Conservation (phyloP, 2,113 vertebrate genomes). For the Penelope pileata region DNA sequence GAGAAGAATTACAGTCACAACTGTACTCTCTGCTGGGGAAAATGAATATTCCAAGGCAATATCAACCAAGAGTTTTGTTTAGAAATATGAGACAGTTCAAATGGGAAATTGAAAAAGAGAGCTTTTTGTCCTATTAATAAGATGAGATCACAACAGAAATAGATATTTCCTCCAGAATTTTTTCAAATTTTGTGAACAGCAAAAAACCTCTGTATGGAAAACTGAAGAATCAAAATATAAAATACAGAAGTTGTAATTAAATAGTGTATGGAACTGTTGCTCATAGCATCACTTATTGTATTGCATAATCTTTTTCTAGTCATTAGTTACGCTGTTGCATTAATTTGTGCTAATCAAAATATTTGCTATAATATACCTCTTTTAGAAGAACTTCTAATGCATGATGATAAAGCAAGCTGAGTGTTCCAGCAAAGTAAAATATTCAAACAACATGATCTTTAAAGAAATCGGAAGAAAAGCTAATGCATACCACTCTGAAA, state of each 20-base stretch:
- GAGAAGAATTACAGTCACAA: neutral
- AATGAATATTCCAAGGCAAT: neutral
- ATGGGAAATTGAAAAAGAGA: neutral
- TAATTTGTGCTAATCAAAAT: neutral
- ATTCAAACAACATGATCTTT: neutral
- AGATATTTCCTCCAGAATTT: neutral
- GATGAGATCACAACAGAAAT: neutral
- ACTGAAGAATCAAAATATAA: neutral
- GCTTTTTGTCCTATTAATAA: neutral
- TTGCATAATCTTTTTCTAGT: neutral
- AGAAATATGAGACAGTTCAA: neutral
- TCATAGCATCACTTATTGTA: neutral
- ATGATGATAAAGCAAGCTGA: neutral
- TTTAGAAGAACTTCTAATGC: neutral
- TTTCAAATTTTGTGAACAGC: neutral
- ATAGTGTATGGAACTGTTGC: neutral
- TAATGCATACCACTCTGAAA: neutral
- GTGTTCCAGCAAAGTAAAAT: neutral
- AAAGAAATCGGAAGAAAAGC: neutral
- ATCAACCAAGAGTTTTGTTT: neutral
- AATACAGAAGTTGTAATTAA: neutral
- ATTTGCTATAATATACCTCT: neutral
- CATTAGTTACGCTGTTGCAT: neutral
- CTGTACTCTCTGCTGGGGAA: neutral
- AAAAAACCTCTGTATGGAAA: neutral